phyloP scores from a whole-genome alignment of 2,888 invertebrate genomes.

The Calliphora vomitoria region DNA sequence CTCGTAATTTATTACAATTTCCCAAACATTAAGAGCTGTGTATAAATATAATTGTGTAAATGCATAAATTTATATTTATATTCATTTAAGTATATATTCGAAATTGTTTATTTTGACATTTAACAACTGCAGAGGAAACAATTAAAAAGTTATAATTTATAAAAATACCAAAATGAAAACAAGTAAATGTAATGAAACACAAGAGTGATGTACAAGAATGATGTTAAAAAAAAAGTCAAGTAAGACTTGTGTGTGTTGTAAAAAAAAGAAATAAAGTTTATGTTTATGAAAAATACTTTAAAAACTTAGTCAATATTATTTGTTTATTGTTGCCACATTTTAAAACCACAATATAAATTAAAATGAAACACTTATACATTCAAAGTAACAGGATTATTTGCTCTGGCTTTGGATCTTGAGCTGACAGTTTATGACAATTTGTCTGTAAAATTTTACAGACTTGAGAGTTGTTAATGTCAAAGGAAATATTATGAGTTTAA shows the following conservation, averaged over 20 bases:
- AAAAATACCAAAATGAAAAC: constrained; percentile 35
- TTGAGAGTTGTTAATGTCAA: too few relatives aligned
- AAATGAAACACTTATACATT: background rate
- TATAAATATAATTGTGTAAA: constrained; percentile 29
- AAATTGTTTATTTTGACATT: constrained; percentile 67
- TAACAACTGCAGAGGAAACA: constrained; percentile 72
- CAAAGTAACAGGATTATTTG: too few relatives aligned
- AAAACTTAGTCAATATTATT: background rate
- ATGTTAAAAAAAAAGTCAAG: background rate
- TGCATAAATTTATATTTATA: constrained; percentile 40
- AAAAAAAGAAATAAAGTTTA: background rate
- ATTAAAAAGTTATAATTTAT: constrained; percentile 72
- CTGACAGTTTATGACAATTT: too few relatives aligned
- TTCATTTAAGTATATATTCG: constrained; percentile 7
- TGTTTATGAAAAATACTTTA: background rate
- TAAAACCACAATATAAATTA: constrained; percentile 3
- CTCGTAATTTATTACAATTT: constrained; percentile 62
- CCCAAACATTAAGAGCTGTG: constrained; percentile 28
- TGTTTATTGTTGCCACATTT: constrained; percentile 2
- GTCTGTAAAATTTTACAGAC: too few relatives aligned
- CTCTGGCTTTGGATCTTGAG: too few relatives aligned
- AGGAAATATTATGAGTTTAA: too few relatives aligned
- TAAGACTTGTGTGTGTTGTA: background rate
- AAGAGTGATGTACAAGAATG: background rate
- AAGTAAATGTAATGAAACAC: background rate